Conservation (phyloP, 2,888 invertebrate genomes). For the Cylloceria caligata region DNA sequence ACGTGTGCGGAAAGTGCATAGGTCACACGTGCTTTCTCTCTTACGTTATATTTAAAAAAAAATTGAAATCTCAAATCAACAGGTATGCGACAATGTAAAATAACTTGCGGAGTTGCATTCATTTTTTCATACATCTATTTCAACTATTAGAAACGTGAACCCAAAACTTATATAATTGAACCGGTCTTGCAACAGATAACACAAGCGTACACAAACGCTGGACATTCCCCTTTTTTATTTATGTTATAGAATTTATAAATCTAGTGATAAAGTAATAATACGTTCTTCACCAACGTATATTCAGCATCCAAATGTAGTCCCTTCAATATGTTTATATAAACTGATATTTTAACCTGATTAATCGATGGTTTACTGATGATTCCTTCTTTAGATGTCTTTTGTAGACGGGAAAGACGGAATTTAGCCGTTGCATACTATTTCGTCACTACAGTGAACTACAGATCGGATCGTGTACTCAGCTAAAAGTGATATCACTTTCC, state of each 20-base stretch:
- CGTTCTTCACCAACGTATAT: conserved; percentile 13
- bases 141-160: no score
- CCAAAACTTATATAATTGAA: no score
- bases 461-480: conserved; percentile 15
- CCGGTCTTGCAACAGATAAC: no score
- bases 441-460: conserved; percentile 1
- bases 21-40: no score
- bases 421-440: conserved; percentile 9
- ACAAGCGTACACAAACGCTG: not conserved
- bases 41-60: no score
- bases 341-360: not conserved
- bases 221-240: not conserved
- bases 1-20: no score
- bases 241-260: not conserved
- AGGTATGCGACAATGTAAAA: no score
- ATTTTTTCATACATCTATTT: no score
- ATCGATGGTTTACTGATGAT: no score
- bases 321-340: not conserved
- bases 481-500: conserved; percentile 1
- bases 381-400: conserved; percentile 13
- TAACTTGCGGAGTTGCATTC: no score
- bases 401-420: not conserved
- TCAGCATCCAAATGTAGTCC: conserved; percentile 1
- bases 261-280: not conserved
- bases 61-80: no score